Evolutionary conservation across 2,888 invertebrate genomes (phyloP), one percentile per base, ranked within the genome.

Genomic region (Noctua fimbriata): DNA sequence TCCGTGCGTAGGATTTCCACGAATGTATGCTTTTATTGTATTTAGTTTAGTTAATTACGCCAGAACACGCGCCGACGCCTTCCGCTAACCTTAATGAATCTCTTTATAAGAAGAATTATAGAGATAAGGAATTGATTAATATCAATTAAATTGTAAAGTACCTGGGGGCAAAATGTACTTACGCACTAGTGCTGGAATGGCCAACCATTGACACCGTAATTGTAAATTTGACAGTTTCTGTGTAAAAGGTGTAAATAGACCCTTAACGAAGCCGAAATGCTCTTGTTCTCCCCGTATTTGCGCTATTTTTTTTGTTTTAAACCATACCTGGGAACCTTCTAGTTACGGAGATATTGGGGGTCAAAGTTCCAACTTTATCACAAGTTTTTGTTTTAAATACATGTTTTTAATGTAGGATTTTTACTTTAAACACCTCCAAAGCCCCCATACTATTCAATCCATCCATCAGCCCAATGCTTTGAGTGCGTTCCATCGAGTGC

Each of bases 1-100:
- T 70, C n/a, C 63, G 6, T 87, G 91, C 91, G 92, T 91, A 89
- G 90, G 92, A 86, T 79, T 83, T 80, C 77, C 79, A 86, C 87
- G 81, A 60, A 70, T 80, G 28, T 81, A 73, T 92, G 87, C 81
- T 89, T 89, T 91, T 90, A 89, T 92, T 92, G 88, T 84, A 85
- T 79, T 85, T 87, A 84, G 90, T 91, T 91, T 87, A 90, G 89
- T 93, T 94, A 94, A 94, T 94, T 94, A 93, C 90, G 89, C 84
- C 82, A 84, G 84, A 89, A 89, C 87, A 90, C 76, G 87, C 92
- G 89, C 93, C 90, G 89, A 91, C 91, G 90, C 90, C 85, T 88
- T 84, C 85, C 83, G 83, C 85, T 81, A 84, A 75, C 77, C 41
- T 71, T 84, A 85, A 87, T 87, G 49, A 83, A 73, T 78, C 52